Conservation (phyloP, 2,888 invertebrate genomes). For the Caenorhabditis imperialis region DNA sequence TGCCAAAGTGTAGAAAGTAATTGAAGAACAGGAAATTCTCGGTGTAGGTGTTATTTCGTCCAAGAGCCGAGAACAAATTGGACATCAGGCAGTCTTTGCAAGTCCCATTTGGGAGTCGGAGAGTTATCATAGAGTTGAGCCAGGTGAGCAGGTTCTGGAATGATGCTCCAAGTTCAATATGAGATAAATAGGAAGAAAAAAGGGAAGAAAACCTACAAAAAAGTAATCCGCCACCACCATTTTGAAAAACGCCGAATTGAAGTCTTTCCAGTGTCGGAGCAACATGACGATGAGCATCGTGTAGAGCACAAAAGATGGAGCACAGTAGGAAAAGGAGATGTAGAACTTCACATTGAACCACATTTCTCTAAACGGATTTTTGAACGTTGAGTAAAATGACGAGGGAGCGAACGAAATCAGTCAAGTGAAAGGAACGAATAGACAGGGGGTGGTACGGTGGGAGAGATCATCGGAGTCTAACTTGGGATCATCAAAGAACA, state of each 20-base stretch:
- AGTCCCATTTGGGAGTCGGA: slow-evolving; percentile 34
- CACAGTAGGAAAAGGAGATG: slow-evolving; percentile 16
- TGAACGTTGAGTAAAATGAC: too few relatives aligned
- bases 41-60: slow-evolving; percentile 19
- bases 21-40: slow-evolving; percentile 10
- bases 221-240: slow-evolving; percentile 29
- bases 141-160: slow-evolving; percentile 27
- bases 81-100: slow-evolving; percentile 21
- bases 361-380: too few relatives aligned
- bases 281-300: slow-evolving; percentile 28
- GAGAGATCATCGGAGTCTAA: too few relatives aligned
- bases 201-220: slow-evolving; percentile 25
- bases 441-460: too few relatives aligned
- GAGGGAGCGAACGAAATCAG: too few relatives aligned
- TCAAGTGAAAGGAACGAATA: too few relatives aligned
- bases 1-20: slow-evolving; percentile 38
- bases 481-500: too few relatives aligned
- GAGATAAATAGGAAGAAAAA: too few relatives aligned
- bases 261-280: slow-evolving; percentile 20
- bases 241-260: slow-evolving; percentile 17
- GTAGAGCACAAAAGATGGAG: slow-evolving; percentile 16
- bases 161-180: too few relatives aligned
- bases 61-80: slow-evolving; percentile 1
- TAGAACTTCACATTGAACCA: slow-evolving; percentile 19
- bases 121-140: slow-evolving; percentile 39